Conservation (phyloP, 2,113 vertebrate genomes). For the Poeciliopsis turrubarensis region DNA sequence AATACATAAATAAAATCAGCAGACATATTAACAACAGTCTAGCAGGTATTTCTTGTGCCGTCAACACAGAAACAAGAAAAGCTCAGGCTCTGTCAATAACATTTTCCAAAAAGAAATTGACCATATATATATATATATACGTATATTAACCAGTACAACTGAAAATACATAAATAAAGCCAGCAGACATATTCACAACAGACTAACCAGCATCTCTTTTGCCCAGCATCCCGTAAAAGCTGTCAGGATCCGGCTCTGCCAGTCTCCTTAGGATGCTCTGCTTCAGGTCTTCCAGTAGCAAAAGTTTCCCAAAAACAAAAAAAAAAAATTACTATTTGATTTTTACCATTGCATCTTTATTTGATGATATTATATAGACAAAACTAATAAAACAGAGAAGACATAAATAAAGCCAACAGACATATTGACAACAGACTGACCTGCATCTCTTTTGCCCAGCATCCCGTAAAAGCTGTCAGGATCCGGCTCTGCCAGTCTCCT, state of each 20-base stretch:
- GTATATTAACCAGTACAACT: too few species aligned
- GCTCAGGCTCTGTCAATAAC: too few species aligned
- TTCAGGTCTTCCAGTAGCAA: slow-evolving; percentile 71
- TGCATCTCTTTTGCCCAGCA: slow-evolving; percentile 83
- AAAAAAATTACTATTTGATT: too few species aligned
- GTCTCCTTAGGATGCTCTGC: slow-evolving; percentile 78
- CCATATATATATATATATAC: too few species aligned
- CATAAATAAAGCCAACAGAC: background rate
- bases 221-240: slow-evolving; percentile 87
- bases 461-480: slow-evolving; percentile 86
- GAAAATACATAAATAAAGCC: background rate
- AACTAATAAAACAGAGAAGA: too few species aligned
- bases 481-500: slow-evolving; percentile 83
- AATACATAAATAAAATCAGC: background rate
- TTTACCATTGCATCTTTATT: too few species aligned
- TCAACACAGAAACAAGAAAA: slow-evolving; percentile 68
- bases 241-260: slow-evolving; percentile 85
- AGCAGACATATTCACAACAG: background rate
- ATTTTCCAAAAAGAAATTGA: too few species aligned
- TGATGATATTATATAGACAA: too few species aligned
- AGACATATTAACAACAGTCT: slow-evolving; percentile 28
- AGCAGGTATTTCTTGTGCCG: slow-evolving; percentile 83
- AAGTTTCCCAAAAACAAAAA: too few species aligned
- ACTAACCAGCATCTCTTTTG: slow-evolving; percentile 83
- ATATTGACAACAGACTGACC: slow-evolving; percentile 75